Evolutionary conservation across 2,113 vertebrate genomes (phyloP), one percentile per base, ranked within the genome.

Genomic region (Nyctibius bracteatus): DNA sequence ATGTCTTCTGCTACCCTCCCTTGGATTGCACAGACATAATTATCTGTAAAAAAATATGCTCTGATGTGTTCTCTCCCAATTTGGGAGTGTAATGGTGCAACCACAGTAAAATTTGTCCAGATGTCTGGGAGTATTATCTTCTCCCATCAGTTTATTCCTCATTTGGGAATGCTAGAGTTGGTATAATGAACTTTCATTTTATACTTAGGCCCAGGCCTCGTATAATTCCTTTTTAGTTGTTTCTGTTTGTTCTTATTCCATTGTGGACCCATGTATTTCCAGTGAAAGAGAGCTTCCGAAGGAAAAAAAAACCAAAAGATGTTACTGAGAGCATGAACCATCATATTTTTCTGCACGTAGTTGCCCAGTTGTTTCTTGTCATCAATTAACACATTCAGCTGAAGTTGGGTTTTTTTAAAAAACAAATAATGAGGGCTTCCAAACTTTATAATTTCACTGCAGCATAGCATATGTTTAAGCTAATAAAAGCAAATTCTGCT

Each of bases 1-100:
- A 43, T 39, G 22, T 16, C 12, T 63, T 85, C 33, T 1, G 1
- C 33, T 67, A 10, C 31, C 9, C 1, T 70, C 5, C 21, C 22
- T 43, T 75, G 62, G 30, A 13, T 35, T 72, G 46, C 22, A n/a
- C 31, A 49, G 49, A 25, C 8, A 10, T 44, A 75, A 46, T 59
- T 92, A 37, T 23, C 31, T 21, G 9, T 58, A 2, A 57, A 70
- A 83, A 72, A 54, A 46, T 17, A 20, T 5, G 8, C 31, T 13
- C 5, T 46, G 33, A 14, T 83, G 31, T 1, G 2, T 79, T 65
- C 3, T 65, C 6, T 10, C 20, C 22, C 15, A 21, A 0, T 75
- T 24, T 84, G 8, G 46, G 33, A 74, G 31, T 33, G 46, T 51
- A 33, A 33, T 31, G 33, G 9, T 61, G 30, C 14, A 72, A 35